Conservation (phyloP, 2,888 invertebrate species). For the Hypercompe scribonia region DNA sequence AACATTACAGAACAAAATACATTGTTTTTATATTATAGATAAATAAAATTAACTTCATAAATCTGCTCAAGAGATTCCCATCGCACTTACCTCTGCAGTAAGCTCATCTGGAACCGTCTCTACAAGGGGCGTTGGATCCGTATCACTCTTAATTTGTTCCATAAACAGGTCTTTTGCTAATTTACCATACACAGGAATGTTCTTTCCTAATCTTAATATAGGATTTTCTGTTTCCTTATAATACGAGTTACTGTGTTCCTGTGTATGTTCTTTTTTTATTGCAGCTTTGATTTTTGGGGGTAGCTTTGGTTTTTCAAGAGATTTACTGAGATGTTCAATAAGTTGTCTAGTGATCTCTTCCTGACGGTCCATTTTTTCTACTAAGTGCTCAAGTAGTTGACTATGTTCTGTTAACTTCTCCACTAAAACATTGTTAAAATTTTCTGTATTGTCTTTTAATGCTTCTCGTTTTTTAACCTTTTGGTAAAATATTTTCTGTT, state of each 20-base stretch:
- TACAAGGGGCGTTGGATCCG: slow-evolving; percentile 62
- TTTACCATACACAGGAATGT: slow-evolving; percentile 65
- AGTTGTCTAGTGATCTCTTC: slow-evolving; percentile 61
- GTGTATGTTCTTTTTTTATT: slow-evolving; percentile 52
- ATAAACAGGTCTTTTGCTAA: slow-evolving; percentile 63
- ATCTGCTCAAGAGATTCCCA: slow-evolving; percentile 39
- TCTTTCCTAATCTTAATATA: slow-evolving; percentile 61
- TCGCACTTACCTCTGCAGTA: slow-evolving; percentile 45
- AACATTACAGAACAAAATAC: neutral
- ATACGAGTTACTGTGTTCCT: slow-evolving; percentile 45
- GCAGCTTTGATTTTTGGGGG: slow-evolving; percentile 59
- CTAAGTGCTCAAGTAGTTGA: slow-evolving; percentile 67
- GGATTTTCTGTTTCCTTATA: slow-evolving; percentile 51
- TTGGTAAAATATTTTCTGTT: slow-evolving; percentile 59
- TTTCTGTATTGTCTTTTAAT: slow-evolving; percentile 31
- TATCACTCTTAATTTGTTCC: slow-evolving; percentile 51
- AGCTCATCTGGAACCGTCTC: slow-evolving; percentile 44
- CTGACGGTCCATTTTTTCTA: slow-evolving; percentile 55
- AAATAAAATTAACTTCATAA: neutral
- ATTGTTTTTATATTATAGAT: neutral
- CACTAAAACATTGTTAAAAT: slow-evolving; percentile 60
- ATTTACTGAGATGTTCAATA: slow-evolving; percentile 58
- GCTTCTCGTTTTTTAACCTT: slow-evolving; percentile 57
- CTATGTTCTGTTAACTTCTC: slow-evolving; percentile 68
- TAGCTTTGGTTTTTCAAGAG: slow-evolving; percentile 57